Percentiles rank a stretch among this genome's conserved stretches.
Conservation (phyloP, 2,113 vertebrate species). For the Bos javanicus region DNA sequence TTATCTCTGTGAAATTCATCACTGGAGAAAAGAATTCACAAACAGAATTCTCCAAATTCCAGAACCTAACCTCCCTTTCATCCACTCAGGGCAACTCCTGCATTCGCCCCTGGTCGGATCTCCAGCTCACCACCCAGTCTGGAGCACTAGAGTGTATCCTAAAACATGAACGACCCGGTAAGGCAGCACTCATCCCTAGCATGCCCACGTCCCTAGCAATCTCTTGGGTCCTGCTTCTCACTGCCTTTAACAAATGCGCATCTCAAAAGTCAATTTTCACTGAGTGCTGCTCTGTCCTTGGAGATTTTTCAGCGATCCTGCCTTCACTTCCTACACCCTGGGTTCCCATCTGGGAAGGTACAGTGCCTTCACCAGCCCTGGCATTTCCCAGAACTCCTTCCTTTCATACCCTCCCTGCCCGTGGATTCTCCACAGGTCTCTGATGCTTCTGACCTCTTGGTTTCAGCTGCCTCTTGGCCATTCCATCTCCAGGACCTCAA, state of each 20-base stretch:
- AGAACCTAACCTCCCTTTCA: background rate
- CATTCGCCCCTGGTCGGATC: fast-evolving
- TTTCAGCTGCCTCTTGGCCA: background rate
- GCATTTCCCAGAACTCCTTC: background rate
- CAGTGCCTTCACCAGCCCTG: background rate
- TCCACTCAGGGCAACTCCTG: background rate
- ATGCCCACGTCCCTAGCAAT: background rate
- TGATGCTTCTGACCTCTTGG: background rate
- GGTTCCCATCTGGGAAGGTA: background rate
- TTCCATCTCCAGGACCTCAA: background rate
- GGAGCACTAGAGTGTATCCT: too few relatives aligned
- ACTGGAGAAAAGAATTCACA: background rate
- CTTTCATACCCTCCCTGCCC: fast-evolving
- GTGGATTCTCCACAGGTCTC: background rate
- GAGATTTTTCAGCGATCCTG: background rate
- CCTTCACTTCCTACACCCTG: background rate
- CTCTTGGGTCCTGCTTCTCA: background rate
- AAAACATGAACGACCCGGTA: background rate
- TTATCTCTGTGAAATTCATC: background rate
- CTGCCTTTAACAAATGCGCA: background rate
- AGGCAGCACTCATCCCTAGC: background rate
- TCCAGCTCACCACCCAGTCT: fast-evolving
- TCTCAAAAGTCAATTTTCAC: background rate
- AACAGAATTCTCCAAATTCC: background rate
- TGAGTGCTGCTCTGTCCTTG: background rate